Conservation (phyloP, 2,888 invertebrate species). For the Escarpia spicata region DNA sequence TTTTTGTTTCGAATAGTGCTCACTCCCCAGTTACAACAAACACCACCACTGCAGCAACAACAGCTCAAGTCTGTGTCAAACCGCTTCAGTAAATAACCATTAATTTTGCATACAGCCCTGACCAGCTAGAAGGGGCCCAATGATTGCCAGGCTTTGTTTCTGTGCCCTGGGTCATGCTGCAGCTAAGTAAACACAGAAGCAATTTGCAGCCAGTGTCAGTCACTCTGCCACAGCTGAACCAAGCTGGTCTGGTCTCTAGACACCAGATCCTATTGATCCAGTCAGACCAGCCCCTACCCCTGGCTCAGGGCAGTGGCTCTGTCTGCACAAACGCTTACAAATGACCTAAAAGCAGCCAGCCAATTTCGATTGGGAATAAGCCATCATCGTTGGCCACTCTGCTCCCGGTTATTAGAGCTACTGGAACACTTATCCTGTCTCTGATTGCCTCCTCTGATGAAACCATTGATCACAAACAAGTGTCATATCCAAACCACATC, state of each 20-base stretch:
- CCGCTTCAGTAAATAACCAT: neutral
- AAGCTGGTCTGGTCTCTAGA: neutral
- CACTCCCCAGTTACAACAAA: neutral
- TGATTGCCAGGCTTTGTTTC: neutral
- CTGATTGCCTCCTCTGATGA: neutral
- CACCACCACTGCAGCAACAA: neutral
- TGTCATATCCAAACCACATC: neutral
- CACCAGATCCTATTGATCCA: neutral
- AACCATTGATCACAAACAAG: neutral
- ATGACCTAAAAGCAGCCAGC: neutral
- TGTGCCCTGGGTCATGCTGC: neutral
- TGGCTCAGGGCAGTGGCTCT: neutral
- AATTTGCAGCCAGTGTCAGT: neutral
- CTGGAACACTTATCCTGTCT: neutral
- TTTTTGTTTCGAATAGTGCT: neutral
- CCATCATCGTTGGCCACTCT: neutral
- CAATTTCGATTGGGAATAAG: neutral
- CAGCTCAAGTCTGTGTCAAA: neutral
- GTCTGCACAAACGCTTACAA: neutral
- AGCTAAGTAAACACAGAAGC: constrained; percentile 6
- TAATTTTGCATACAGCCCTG: neutral
- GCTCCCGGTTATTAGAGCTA: neutral
- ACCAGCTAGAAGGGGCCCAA: neutral
- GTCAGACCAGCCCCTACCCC: neutral
- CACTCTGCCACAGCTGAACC: neutral